Evolutionary conservation across 2,888 invertebrate genomes (phyloP), one percentile per base, ranked within the genome.

Genomic region (Lutraria lutraria): DNA sequence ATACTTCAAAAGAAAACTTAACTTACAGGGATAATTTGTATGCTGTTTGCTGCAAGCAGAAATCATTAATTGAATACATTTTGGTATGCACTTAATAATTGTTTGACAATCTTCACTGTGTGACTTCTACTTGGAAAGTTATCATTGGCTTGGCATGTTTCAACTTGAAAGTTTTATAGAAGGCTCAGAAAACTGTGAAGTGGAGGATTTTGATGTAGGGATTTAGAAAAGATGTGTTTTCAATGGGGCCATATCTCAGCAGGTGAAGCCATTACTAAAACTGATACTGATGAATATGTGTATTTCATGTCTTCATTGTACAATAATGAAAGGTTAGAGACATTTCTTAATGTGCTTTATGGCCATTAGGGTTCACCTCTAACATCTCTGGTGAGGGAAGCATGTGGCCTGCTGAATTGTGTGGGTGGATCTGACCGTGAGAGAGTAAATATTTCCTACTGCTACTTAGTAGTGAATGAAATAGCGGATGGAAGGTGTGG

Each of bases 191-290:
- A 52, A n/a, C 81, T 79, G 34, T n/a, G 43, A 52, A 79, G 34
- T 34, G 6, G 34, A 53, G 25, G 16, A 52, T 15, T 34, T 29
- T 53, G 54, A 84, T 84, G 52, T 68, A 34, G 72, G 72, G 72
- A 68, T 68, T 84, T 54, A 25, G n/a, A 43, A 76, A 56, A 31
- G 54, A 84, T 76, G 81, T 80, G 86, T 86, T 86, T 86, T 86
- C 54, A 63, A 86, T 86, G 86, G 86, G 86, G 86, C 81, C 86
- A 80, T 86, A 81, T 86, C 86, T 29, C 86, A 16, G 52, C 86
- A 60, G 86, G 86, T 21, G 63, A 52, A 54, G 63, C 80, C 79
- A 86, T 80, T 86, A 81, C 43, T 63, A 31, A 86, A 25, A 52
- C 29, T 31, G 80, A 85, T 80, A 80, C 15, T 56, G 72, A 80